phyloP scores from a whole-genome alignment of 1,140 invertebrate genomes.

The Pseudomyrmex concolor region DNA sequence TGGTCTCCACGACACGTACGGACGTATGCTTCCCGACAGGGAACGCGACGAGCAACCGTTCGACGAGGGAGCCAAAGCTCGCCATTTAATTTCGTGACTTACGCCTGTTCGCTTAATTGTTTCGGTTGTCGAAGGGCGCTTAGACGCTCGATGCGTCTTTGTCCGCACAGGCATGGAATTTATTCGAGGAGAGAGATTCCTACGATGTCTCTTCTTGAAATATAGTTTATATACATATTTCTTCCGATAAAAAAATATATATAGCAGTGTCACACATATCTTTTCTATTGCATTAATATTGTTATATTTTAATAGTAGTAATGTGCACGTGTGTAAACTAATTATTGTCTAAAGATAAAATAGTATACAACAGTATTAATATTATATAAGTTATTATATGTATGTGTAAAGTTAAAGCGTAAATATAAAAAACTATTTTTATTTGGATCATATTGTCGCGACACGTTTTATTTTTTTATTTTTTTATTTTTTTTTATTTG shows the following conservation, averaged over 20 bases:
- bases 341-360: too few relatives aligned
- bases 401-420: too few relatives aligned
- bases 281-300: neutral
- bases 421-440: too few relatives aligned
- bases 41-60: conserved; percentile 16
- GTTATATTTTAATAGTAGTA: neutral
- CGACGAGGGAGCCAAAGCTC: conserved; percentile 29
- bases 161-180: conserved; percentile 38
- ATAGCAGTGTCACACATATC: neutral
- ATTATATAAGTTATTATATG: too few relatives aligned
- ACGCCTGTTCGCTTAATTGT: conserved; percentile 54
- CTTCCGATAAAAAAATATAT: neutral
- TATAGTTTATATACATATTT: neutral
- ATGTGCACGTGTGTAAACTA: too few relatives aligned
- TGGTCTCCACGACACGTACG: conserved; percentile 20
- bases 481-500: too few relatives aligned
- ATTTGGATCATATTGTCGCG: too few relatives aligned
- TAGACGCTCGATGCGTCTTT: conserved; percentile 54
- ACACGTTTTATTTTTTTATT: too few relatives aligned
- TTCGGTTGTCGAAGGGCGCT: conserved; percentile 53
- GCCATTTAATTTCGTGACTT: conserved; percentile 61
- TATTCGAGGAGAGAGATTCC: neutral
- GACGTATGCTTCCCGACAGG: conserved; percentile 41
- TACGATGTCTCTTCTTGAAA: neutral
- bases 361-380: too few relatives aligned